These are phyloP conservation scores for Phylloscopus trochiloides DNA, from an alignment of 2,113 vertebrate species.

Conservation along the genomic window DNA sequence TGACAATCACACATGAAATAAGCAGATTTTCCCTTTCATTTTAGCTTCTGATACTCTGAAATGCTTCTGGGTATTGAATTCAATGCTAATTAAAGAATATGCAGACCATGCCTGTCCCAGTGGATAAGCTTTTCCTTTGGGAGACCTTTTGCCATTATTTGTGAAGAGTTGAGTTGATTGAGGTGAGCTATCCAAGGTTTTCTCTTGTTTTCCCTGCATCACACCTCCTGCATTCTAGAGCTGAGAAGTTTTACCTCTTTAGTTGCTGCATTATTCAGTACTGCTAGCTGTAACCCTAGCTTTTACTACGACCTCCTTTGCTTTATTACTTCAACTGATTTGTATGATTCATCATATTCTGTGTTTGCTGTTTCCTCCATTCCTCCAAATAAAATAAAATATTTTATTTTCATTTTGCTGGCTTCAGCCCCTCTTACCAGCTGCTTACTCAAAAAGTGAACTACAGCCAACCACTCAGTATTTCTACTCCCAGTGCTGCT, in stretches of 20 bases:
- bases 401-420: neutral
- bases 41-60: neutral
- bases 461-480: neutral
- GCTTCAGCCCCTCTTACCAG: neutral
- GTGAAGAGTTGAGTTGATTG: neutral
- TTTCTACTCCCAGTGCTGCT: neutral
- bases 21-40: neutral
- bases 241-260: neutral
- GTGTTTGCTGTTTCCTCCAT: neutral
- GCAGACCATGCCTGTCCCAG: neutral
- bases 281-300: neutral
- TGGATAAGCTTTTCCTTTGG: neutral
- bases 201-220: neutral
- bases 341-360: neutral
- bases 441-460: neutral
- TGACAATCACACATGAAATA: neutral
- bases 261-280: neutral
- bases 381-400: neutral
- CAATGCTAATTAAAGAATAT: neutral
- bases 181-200: neutral
- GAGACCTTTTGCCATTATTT: neutral
- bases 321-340: neutral
- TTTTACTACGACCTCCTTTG: neutral
- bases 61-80: neutral
- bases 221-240: neutral